Evolutionary conservation across 2,113 vertebrate species (phyloP), one percentile per base, ranked within the genome.

Genomic region (Onychostoma macrolepis): DNA sequence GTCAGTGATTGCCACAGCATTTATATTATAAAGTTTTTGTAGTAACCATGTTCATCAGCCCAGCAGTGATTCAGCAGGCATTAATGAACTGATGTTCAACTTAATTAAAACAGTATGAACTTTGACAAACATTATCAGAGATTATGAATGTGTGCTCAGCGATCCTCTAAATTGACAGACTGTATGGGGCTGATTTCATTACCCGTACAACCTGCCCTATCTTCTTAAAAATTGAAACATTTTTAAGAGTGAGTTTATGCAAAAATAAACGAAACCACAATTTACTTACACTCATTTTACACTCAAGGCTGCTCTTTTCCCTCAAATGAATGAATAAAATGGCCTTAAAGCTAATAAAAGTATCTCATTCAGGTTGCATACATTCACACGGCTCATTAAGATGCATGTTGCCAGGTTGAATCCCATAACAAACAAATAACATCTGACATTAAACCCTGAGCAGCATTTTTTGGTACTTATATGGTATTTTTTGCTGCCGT

Each of bases 71-170:
- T 41, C 36, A 12, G 71, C 71, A 41, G 21, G 36, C 21, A 13
- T 74, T 74, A 74, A 74, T 74, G 21, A 72, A 72, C 33, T 72
- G 33, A 24, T 72, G 69, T 38, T 72, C 4, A 38, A 72, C 33
- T 38, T 38, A 72, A 72, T 72, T 38, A 72, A 38, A 72, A 36
- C 69, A 38, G 33, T 19, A 11, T 8, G 33, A 38, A 71, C 30
- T 71, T 33, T 71, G 67, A 71, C 67, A 38, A 36, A 71, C 67
- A 71, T 38, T 4, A 38, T 71, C 67, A 38, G 33, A 71, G 67
- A 71, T 36, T 4, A 17, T 36, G 67, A 33, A 21, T 21, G 67
- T 71, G 67, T 21, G 67, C 67, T 1, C 67, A 36, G 67, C 33
- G 30, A 33, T 4, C 30, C 67, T 36, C 30, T 21, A 8, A 19